phyloP scores from a whole-genome alignment of 2,888 invertebrate genomes.

The Mechanitis messenoides region DNA sequence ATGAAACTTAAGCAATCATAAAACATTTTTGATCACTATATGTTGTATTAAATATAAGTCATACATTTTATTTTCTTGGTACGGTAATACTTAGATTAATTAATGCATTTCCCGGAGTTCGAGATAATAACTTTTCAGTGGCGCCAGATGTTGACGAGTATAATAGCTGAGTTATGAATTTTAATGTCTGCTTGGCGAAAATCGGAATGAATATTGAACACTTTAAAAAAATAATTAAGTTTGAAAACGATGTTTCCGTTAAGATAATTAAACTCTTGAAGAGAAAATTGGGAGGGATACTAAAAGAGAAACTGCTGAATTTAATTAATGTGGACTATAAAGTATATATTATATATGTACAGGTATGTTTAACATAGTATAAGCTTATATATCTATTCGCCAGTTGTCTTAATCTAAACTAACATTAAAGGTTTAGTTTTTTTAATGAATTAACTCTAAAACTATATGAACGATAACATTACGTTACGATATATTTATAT shows the following conservation, averaged over 20 bases:
- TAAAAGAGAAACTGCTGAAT: constrained; percentile 52
- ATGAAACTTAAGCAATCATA: too few species aligned
- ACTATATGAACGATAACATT: too few species aligned
- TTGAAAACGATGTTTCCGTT: constrained; percentile 55
- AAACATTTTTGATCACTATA: too few species aligned
- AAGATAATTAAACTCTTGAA: constrained; percentile 49
- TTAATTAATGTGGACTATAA: too few species aligned
- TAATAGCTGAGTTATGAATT: constrained; percentile 70
- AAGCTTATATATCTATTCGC: too few species aligned
- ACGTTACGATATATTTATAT: too few species aligned
- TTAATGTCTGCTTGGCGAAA: constrained; percentile 63
- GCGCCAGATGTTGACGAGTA: constrained; percentile 69
- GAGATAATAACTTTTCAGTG: constrained; percentile 56
- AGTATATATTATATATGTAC: neutral
- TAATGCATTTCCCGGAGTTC: constrained; percentile 56
- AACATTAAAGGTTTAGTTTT: too few species aligned
- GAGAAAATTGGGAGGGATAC: constrained; percentile 53
- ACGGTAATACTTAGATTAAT: constrained; percentile 46
- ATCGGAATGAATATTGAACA: constrained; percentile 67
- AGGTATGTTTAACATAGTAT: too few species aligned
- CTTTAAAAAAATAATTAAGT: constrained; percentile 61
- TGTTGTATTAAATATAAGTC: too few species aligned
- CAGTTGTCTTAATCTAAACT: too few species aligned
- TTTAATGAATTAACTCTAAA: too few species aligned
- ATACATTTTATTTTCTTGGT: too few species aligned